Evolutionary conservation across 2,888 invertebrate genomes (phyloP), one percentile per base, ranked within the genome.

Genomic region (Athrips mouffetella): DNA sequence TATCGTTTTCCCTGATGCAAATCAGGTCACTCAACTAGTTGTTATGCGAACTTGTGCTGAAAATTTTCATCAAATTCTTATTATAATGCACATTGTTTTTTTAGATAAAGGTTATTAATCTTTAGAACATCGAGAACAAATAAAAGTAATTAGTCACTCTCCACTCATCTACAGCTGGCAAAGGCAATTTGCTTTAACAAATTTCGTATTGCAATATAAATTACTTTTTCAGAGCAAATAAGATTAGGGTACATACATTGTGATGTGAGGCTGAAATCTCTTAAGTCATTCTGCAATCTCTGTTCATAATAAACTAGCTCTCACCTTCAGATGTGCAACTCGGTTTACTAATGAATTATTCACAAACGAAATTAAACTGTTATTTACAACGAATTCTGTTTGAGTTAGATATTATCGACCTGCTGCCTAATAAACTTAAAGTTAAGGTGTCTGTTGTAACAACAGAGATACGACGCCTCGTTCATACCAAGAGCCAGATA

Each of bases 401-500:
- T 46, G 46, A 33, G n/a, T n/a, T n/a, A n/a, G 27, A 21, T 16
- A 23, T 41, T 42, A 50, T 46, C 31, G 45, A 40, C 20, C 44
- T 35, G 25, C 13, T 31, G 45, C 27, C 31, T 31, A 15, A 45
- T 30, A 39, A 39, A 45, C 40, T 49, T 40, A 40, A 35, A 16
- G 21, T 35, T 45, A 35, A 45, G n/a, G 35, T 25, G 25, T 35
- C 30, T 27, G 41, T 41, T 29, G 29, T 42, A 16, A 44, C 31
- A 31, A 44, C 31, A n/a, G n/a, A 44, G 42, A 10, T 31, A 11
- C 13, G 44, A n/a, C 31, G 42, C n/a, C n/a, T 15, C 16, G 27
- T 30, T 44, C 8, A n/a, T 42, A 29, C 27, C 42, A 45, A 18
- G 45, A 53, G 52, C 53, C 48, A 51, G 51, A 62, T 60, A 59